phyloP scores from a whole-genome alignment of 2,113 vertebrate species.

The Protomyctophum bolini region DNA sequence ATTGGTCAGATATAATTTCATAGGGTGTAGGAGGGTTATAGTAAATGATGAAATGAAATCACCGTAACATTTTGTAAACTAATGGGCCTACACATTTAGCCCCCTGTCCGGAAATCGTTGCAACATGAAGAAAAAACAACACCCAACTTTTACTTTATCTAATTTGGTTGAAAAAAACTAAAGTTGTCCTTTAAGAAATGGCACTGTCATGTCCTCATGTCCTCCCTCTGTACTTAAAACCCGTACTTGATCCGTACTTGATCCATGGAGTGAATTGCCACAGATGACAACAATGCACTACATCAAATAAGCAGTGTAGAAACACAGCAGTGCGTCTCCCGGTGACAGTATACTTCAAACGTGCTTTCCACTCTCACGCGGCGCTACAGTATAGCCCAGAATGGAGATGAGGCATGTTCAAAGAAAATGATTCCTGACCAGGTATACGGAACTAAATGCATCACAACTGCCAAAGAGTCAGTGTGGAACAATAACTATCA shows the following conservation, averaged over 20 bases:
- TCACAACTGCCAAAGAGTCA: conserved; percentile 67
- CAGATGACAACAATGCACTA: conserved; percentile 67
- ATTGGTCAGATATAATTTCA: too few species aligned
- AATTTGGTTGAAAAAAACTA: too few species aligned
- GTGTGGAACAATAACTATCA: conserved; percentile 37
- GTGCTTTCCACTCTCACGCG: conserved; percentile 43
- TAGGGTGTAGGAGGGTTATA: too few species aligned
- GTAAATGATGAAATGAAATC: too few species aligned
- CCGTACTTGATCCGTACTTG: conserved; percentile 66
- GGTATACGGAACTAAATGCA: conserved; percentile 66
- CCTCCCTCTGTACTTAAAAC: conserved; percentile 38
- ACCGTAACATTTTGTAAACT: too few species aligned
- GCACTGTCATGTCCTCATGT: conserved; percentile 46
- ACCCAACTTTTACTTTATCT: too few species aligned
- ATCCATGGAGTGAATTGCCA: conserved; percentile 63
- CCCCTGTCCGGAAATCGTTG: too few species aligned
- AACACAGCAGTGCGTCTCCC: conserved; percentile 60
- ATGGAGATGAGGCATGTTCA: conserved; percentile 45
- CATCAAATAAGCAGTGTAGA: conserved; percentile 63
- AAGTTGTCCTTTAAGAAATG: too few species aligned
- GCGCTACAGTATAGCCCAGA: conserved; percentile 41
- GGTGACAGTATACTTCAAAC: conserved; percentile 63
- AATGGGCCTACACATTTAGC: too few species aligned
- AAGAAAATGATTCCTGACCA: conserved; percentile 63
- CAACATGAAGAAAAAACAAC: too few species aligned